Conservation (phyloP, 2,888 invertebrate species). For the Plebejus melissa region DNA sequence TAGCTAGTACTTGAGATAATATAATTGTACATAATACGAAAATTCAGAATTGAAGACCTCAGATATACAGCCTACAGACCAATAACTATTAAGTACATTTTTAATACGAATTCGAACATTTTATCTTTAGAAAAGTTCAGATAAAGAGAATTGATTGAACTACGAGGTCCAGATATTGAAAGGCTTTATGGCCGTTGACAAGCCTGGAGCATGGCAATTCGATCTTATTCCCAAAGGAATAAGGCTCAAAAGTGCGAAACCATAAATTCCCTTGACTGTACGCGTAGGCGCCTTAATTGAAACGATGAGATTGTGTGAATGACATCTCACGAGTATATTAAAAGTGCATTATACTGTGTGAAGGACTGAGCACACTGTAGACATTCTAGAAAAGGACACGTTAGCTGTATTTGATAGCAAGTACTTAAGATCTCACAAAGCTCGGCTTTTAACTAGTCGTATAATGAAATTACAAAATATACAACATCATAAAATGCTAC, state of each 20-base stretch:
- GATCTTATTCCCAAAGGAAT: neutral
- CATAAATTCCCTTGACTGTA: neutral
- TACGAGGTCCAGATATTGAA: constrained; percentile 35
- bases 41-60: neutral
- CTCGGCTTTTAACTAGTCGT: too few relatives aligned
- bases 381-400: neutral
- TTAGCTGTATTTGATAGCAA: neutral
- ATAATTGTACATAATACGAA: neutral
- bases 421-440: too few relatives aligned
- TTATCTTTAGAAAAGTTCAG: constrained; percentile 68
- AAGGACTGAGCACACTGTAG: constrained; percentile 39
- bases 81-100: constrained; percentile 62
- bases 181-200: constrained; percentile 49
- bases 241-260: neutral
- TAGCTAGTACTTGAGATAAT: too few relatives aligned
- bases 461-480: too few relatives aligned
- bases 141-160: constrained; percentile 74
- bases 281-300: constrained; percentile 70
- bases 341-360: constrained; percentile 62
- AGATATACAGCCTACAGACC: constrained; percentile 32
- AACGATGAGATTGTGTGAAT: constrained; percentile 63
- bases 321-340: constrained; percentile 52
- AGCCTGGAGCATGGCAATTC: too few relatives aligned
- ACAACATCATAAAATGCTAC: too few relatives aligned
- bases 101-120: constrained; percentile 76